Percentiles rank a stretch among this genome's conserved stretches.
Conservation (phyloP, 2,888 invertebrate genomes). For the Venustoraphidia nigricollis region DNA sequence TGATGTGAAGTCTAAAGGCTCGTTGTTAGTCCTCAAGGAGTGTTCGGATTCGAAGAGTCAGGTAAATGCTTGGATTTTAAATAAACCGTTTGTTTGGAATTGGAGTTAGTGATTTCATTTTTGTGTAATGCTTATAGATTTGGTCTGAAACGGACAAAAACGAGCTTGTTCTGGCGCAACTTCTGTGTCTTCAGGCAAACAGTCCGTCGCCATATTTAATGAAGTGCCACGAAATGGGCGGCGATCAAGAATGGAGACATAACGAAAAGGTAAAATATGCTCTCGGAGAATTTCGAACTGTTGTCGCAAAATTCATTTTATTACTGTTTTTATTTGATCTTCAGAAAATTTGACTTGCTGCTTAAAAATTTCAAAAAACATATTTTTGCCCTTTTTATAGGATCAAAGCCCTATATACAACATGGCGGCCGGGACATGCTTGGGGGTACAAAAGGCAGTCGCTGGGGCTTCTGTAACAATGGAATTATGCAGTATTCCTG, state of each 20-base stretch:
- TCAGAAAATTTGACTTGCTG: too few relatives aligned
- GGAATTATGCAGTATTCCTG: conserved; percentile 41
- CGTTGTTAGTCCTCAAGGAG: conserved; percentile 50
- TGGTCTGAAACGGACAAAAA: conserved; percentile 75
- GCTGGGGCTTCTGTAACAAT: conserved; percentile 35
- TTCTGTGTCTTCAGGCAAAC: conserved; percentile 71
- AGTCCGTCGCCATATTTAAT: conserved; percentile 50
- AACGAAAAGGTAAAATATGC: conserved; percentile 55
- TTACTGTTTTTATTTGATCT: too few relatives aligned
- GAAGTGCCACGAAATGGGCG: conserved; percentile 87
- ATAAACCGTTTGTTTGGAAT: background rate
- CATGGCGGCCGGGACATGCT: conserved; percentile 70
- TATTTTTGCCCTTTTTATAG: conserved; percentile 36
- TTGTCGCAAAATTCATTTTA: too few relatives aligned
- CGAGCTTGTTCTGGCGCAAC: conserved; percentile 69
- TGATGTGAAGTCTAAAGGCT: conserved; percentile 61
- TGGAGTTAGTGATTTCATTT: background rate
- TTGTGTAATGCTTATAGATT: conserved; percentile 31
- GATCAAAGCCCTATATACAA: conserved; percentile 67
- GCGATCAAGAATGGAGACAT: conserved; percentile 85
- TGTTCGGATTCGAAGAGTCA: conserved; percentile 59
- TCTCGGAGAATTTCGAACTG: too few relatives aligned
- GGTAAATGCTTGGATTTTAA: conserved; percentile 28
- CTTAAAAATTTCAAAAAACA: too few relatives aligned
- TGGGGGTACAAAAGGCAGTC: conserved; percentile 37